Conservation (phyloP, 2,797 vertebrate species). For the Gastrophryne carolinensis region DNA sequence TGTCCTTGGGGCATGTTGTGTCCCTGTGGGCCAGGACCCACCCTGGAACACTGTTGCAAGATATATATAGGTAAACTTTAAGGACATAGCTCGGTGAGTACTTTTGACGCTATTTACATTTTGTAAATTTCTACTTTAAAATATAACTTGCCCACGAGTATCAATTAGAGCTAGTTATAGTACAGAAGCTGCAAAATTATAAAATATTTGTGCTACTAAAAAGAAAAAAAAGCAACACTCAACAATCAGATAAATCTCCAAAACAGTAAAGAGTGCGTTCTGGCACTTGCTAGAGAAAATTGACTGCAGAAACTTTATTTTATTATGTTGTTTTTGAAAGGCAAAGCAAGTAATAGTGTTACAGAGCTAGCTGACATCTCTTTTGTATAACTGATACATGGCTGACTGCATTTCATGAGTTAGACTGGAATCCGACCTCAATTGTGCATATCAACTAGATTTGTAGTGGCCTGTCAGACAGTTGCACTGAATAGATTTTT, state of each 20-base stretch:
- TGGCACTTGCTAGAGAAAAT: slow-evolving; percentile 12
- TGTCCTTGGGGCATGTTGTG: too few species aligned
- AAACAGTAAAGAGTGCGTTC: not conserved
- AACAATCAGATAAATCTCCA: not conserved
- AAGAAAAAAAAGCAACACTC: not conserved
- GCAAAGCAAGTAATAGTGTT: slow-evolving; percentile 37
- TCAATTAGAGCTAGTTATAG: too few species aligned
- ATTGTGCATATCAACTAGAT: slow-evolving; percentile 46
- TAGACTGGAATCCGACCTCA: slow-evolving; percentile 47
- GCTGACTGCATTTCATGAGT: slow-evolving; percentile 38
- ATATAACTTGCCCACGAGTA: too few species aligned
- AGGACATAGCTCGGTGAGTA: too few species aligned
- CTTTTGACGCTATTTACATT: too few species aligned
- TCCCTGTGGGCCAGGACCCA: too few species aligned
- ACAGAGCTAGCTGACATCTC: slow-evolving; percentile 37
- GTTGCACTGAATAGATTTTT: slow-evolving; percentile 38
- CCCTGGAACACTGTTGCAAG: too few species aligned
- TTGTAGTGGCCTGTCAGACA: slow-evolving; percentile 43
- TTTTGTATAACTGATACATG: slow-evolving; percentile 51
- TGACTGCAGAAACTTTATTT: slow-evolving; percentile 20
- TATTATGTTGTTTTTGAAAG: slow-evolving; percentile 28
- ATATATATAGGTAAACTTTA: too few species aligned
- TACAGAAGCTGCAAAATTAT: not conserved
- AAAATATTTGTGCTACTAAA: not conserved
- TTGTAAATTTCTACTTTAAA: too few species aligned